Conservation (phyloP, 2,113 vertebrate genomes). For the Bubo blakistoni region DNA sequence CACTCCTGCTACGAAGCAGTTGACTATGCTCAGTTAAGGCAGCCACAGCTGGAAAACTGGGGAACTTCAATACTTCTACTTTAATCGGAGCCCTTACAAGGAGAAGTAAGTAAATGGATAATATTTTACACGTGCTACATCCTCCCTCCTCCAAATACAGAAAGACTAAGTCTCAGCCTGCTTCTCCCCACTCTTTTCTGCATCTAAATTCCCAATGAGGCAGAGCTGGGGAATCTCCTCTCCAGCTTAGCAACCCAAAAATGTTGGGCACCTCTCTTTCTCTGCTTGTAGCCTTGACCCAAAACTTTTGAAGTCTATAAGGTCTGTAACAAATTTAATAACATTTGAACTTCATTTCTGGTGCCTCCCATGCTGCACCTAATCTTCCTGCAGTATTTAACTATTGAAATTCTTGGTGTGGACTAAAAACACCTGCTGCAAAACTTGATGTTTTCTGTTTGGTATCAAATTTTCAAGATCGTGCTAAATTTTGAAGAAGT, state of each 20-base stretch:
- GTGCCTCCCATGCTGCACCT: neutral
- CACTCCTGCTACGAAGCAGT: neutral
- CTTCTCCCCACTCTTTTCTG: neutral
- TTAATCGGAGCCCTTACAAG: neutral
- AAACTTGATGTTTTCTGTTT: neutral
- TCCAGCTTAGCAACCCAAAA: neutral
- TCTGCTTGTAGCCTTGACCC: neutral
- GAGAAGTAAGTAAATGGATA: neutral
- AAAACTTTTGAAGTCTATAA: neutral
- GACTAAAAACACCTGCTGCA: neutral
- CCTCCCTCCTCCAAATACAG: neutral
- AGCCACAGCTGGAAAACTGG: neutral
- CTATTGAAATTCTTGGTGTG: neutral
- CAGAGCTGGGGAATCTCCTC: neutral
- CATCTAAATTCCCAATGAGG: neutral
- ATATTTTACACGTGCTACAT: neutral
- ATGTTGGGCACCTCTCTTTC: too few relatives aligned
- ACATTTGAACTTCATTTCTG: neutral
- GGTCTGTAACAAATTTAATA: neutral
- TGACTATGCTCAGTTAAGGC: neutral
- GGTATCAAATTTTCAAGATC: neutral
- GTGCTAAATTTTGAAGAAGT: neutral
- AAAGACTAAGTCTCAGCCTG: neutral
- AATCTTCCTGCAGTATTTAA: neutral
- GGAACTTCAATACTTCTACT: neutral